Conservation (phyloP, 2,888 invertebrate genomes). For the Oasisia sp. region DNA sequence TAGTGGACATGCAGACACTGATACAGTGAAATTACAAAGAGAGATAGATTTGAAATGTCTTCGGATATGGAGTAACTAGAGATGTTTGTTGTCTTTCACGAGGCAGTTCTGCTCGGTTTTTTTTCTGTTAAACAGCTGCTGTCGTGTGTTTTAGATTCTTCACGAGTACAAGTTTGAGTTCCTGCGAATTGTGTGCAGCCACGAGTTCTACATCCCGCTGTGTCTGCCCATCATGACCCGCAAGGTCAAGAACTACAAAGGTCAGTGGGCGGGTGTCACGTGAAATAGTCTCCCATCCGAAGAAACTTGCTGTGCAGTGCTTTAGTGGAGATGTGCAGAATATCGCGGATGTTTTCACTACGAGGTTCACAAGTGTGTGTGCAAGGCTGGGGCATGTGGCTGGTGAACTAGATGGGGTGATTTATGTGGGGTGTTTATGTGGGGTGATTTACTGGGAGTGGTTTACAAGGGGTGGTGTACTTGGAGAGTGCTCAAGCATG, state of each 20-base stretch:
- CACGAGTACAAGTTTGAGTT: slow-evolving; percentile 94
- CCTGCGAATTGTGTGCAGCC: slow-evolving; percentile 88
- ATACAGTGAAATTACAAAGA: too few species aligned
- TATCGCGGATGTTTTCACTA: background rate
- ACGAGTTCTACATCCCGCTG: slow-evolving; percentile 93
- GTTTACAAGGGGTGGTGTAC: background rate
- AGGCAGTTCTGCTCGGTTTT: background rate
- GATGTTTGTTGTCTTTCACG: background rate
- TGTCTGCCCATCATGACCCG: slow-evolving; percentile 78
- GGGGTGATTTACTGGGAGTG: background rate
- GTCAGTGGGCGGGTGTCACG: slow-evolving; percentile 44
- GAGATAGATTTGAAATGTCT: background rate
- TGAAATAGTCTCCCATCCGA: background rate
- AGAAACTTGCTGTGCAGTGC: background rate
- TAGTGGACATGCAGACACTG: too few species aligned
- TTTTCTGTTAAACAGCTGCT: background rate
- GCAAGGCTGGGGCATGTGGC: background rate
- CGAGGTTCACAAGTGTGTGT: background rate
- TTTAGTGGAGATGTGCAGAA: background rate
- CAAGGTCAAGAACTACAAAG: slow-evolving; percentile 65
- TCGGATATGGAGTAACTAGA: background rate
- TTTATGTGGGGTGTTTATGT: too few species aligned
- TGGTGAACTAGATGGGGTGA: background rate
- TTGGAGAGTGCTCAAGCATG: background rate
- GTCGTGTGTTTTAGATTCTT: slow-evolving; percentile 71